Evolutionary conservation across 2,888 invertebrate species (phyloP), one percentile per base, ranked within the genome.

Genomic region (Dermolepida albohirtum): DNA sequence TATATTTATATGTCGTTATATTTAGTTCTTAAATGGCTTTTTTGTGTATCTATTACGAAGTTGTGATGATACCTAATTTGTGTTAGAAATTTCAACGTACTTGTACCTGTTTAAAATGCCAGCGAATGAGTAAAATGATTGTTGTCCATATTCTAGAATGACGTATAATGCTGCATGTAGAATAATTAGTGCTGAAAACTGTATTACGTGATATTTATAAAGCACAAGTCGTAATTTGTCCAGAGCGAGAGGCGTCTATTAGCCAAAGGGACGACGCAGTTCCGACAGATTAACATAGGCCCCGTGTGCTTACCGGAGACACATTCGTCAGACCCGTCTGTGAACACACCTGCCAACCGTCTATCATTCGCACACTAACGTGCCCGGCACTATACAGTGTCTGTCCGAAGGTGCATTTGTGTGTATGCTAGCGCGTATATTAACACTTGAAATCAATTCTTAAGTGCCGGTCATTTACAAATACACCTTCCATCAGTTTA

Each of bases 161-260:
- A 71, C 70, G 7, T 43, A 43, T 55, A 40, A n/a, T 27, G 43
- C 41, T 17, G 64, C 70, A 67, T 64, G 70, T 67, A 68, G 69
- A 74, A 74, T 75, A 76, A 76, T 75, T 76, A 76, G 74, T 72
- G 72, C 64, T 71, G 73, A 76, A 75, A 74, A 74, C 70, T 73
- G 71, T 75, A 76, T 74, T 73, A 72, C 70, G 72, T 41, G 71
- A 74, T 73, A 74, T 75, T 73, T 76, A 76, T 73, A 71, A 67
- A 70, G 71, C 66, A 69, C 69, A 69, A 71, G 68, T 68, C 70
- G 69, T 71, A 73, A 73, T 73, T 71, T 72, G 72, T 71, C 72
- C 68, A 68, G 68, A 47, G 59, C 29, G 44, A 59, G 59, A 59
- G 47, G 59, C 59, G 59, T 44, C 59, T 59, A 59, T 59, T 59